Conservation (phyloP, 2,797 vertebrate species). For the Microchirus variegatus region DNA sequence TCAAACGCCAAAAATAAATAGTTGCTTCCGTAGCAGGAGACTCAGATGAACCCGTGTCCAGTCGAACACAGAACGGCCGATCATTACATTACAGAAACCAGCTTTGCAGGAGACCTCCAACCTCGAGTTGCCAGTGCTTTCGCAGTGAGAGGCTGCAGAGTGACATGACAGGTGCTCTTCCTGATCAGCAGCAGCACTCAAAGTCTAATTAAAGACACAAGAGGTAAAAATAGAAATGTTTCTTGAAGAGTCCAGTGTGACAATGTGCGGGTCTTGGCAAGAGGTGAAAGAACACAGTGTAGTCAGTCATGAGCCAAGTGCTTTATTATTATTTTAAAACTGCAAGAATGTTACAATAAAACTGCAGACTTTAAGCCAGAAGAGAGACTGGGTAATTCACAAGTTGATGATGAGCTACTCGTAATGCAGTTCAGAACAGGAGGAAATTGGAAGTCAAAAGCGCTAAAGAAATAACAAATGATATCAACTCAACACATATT, state of each 20-base stretch:
- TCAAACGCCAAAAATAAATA: slow-evolving; percentile 86
- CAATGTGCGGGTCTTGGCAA: not conserved
- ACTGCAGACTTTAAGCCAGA: slow-evolving; percentile 3
- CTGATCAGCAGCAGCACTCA: not conserved
- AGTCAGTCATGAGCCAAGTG: slow-evolving; percentile 31
- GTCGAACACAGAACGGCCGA: not conserved
- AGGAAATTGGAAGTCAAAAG: slow-evolving; percentile 26
- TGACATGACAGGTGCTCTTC: slow-evolving; percentile 49
- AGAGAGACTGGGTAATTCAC: slow-evolving; percentile 1
- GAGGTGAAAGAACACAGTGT: slow-evolving; percentile 1
- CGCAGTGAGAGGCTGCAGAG: not conserved
- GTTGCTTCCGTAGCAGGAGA: slow-evolving; percentile 43
- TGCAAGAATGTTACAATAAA: slow-evolving; percentile 26
- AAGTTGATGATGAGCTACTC: not conserved
- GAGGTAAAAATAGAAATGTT: slow-evolving; percentile 37
- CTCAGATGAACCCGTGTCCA: slow-evolving; percentile 15
- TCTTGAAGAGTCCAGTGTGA: slow-evolving; percentile 5
- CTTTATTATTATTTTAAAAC: slow-evolving; percentile 66
- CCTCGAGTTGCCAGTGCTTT: not conserved
- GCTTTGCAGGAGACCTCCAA: not conserved
- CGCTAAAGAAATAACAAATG: slow-evolving; percentile 14
- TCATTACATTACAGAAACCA: not conserved
- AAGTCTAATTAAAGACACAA: slow-evolving; percentile 16
- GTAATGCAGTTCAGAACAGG: slow-evolving; percentile 3
- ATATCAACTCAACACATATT: slow-evolving; percentile 51